These are phyloP conservation scores for Reticulitermes speratus DNA, from an alignment of 1,140 invertebrate species.

Conservation along the genomic window DNA sequence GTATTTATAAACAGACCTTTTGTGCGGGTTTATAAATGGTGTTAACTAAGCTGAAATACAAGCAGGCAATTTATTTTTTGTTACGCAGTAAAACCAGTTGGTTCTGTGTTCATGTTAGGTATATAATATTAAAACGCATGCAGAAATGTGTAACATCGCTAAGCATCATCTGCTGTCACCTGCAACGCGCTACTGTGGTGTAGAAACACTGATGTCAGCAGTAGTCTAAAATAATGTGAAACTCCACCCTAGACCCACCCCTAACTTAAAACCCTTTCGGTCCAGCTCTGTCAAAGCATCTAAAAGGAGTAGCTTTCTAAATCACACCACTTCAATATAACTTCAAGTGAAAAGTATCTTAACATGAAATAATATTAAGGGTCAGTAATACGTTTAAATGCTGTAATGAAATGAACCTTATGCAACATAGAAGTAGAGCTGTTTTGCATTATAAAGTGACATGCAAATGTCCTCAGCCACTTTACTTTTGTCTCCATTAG, in stretches of 20 bases:
- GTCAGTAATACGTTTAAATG: neutral
- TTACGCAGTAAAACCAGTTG: neutral
- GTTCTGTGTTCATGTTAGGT: neutral
- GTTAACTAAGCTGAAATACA: neutral
- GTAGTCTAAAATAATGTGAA: neutral
- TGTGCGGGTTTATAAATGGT: neutral
- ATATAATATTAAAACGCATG: neutral
- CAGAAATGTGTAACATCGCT: neutral
- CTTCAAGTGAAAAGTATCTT: neutral
- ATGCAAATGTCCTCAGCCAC: conserved; percentile 9
- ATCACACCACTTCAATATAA: neutral
- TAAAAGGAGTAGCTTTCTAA: neutral
- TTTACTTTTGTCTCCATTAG: conserved; percentile 1
- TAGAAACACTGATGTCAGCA: neutral
- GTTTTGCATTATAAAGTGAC: neutral
- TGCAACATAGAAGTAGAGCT: neutral
- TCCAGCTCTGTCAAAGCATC: neutral
- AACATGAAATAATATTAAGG: neutral
- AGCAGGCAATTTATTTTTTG: neutral
- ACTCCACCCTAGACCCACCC: neutral
- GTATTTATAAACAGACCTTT: neutral
- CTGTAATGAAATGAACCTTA: neutral
- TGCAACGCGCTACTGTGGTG: neutral
- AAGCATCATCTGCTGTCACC: neutral
- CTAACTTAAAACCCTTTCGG: neutral